Conservation (phyloP, 2,797 vertebrate species). For the Spinus pinus region DNA sequence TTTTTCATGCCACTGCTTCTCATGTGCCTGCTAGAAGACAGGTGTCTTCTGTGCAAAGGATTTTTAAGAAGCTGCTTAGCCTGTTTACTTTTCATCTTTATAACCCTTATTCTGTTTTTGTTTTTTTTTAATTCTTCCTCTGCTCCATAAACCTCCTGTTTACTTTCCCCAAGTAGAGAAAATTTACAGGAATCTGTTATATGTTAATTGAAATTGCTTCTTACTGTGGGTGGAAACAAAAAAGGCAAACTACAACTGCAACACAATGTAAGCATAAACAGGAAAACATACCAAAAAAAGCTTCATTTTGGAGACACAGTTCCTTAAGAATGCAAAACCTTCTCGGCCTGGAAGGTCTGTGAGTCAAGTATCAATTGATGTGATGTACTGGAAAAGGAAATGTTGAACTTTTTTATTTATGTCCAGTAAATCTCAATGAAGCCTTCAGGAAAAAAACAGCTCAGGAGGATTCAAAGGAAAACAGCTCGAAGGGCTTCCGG, state of each 20-base stretch:
- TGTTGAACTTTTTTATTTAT: constrained; percentile 5
- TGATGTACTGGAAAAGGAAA: constrained; percentile 3
- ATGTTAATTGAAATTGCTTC: constrained; percentile 27
- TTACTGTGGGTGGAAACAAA: background rate
- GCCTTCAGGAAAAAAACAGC: background rate
- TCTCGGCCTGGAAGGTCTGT: background rate
- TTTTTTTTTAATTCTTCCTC: background rate
- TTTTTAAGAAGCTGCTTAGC: background rate
- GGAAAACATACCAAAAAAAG: background rate
- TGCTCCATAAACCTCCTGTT: background rate
- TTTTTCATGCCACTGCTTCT: background rate
- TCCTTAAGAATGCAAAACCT: background rate
- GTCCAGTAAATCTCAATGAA: constrained; percentile 9
- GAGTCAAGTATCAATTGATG: background rate
- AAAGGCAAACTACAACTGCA: background rate
- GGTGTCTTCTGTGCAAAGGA: background rate
- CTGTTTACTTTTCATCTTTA: background rate
- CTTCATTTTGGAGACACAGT: background rate
- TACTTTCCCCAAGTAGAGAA: background rate
- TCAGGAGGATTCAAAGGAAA: background rate
- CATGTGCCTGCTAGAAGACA: background rate
- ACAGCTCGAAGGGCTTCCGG: background rate
- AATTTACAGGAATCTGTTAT: constrained; percentile 12
- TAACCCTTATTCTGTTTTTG: background rate
- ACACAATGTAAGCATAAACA: constrained; percentile 8